Evolutionary conservation across 2,797 vertebrate species (phyloP).

Genomic region (Fundulus diaphanus): DNA sequence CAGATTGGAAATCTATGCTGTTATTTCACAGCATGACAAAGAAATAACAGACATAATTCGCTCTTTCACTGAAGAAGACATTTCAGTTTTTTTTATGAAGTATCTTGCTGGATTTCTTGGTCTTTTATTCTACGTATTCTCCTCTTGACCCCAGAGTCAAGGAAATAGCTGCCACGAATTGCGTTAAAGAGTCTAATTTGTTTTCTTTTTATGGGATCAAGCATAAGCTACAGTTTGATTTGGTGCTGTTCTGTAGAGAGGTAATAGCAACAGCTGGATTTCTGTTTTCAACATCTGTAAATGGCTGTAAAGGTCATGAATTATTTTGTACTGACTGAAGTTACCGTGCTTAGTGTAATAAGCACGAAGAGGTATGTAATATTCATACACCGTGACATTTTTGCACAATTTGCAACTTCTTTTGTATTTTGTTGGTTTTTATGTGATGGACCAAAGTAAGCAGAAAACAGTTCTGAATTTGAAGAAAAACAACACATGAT

Average conservation of each 20-base stretch:
- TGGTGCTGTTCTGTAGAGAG: not conserved
- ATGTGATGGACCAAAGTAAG: not conserved
- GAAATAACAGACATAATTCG: conserved; percentile 40
- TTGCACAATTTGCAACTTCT: not conserved
- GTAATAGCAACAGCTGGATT: not conserved
- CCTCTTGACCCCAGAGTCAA: conserved; percentile 14
- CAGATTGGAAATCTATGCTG: conserved; percentile 19
- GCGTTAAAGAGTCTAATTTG: conserved; percentile 16
- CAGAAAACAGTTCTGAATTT: not conserved
- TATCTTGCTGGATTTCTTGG: not conserved
- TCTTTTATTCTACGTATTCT: conserved; percentile 8
- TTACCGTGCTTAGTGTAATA: not conserved
- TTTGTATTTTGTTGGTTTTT: not conserved
- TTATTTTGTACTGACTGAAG: not conserved
- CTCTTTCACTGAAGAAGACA: conserved; percentile 37
- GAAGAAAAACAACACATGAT: not conserved
- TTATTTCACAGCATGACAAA: conserved; percentile 14
- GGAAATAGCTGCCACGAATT: conserved; percentile 4
- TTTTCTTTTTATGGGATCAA: not conserved
- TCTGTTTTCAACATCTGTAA: conserved; percentile 14
- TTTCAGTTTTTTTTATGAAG: not conserved
- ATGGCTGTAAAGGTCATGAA: conserved; percentile 14
- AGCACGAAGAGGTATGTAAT: too few relatives aligned
- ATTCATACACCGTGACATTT: not conserved
- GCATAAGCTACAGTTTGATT: not conserved